Evolutionary conservation across 2,888 invertebrate species (phyloP), one percentile per base, ranked within the genome.

Genomic region (Hanleya hanleyi): DNA sequence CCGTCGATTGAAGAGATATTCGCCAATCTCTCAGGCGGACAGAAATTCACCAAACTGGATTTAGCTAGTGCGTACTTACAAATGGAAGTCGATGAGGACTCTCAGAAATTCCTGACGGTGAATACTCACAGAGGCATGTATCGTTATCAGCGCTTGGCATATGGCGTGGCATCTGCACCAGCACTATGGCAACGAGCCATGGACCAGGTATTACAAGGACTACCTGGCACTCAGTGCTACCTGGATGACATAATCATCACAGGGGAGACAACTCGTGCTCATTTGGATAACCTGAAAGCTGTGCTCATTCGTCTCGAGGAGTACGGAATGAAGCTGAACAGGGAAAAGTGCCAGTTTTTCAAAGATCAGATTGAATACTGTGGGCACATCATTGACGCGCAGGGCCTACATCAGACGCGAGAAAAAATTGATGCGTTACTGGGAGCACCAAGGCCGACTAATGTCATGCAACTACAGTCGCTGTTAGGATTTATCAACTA

Each of bases 1-100:
- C 80, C 78, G 73, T 77, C 72, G 71, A 73, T 74, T 71, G 77
- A 81, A 62, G 81, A 73, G 78, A 76, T 83, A 87, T 83, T 84
- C 61, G 73, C 79, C 0, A 71, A 57, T 26, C 66, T 81, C 7
- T 68, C 74, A 26, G 71, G 77, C 26, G 80, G 80, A 9, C 38
- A 76, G 37, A 36, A 71, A 7, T 79, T 77, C 65, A 62, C 69
- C 7, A 74, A 71, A n/a, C 6, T 75, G 5, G 69, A 77, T 68
- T 47, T 77, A 22, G 62, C 57, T 5, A 50, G 57, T 66, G 71
- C 69, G 18, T 74, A 70, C 72, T 32, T 68, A 37, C 73, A 77
- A 22, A 69, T 75, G 70, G 41, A 72, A 51, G 33, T 75, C 1
- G 69, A 71, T 4, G 74, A 69, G 18, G 88, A 71, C 1, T 50